phyloP scores from a whole-genome alignment of 2,797 vertebrate genomes.

The Arctocebus calabarensis region DNA sequence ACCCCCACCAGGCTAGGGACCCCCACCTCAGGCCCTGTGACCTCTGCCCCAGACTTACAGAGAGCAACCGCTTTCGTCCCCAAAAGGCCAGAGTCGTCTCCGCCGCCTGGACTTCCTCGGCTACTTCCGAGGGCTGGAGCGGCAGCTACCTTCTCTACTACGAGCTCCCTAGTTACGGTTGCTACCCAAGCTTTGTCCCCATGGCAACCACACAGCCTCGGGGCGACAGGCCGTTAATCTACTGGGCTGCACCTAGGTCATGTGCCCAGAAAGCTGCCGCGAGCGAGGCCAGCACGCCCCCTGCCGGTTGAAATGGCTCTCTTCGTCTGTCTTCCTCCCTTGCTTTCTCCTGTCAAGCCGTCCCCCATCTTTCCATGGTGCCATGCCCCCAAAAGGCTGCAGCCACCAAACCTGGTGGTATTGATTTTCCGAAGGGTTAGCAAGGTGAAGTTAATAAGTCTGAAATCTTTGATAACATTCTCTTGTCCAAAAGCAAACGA shows the following conservation, averaged over 20 bases:
- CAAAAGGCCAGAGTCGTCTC: background rate
- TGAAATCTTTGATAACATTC: background rate
- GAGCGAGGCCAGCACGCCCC: background rate
- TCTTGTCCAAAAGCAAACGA: background rate
- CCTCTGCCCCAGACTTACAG: constrained; percentile 21
- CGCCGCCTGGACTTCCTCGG: background rate
- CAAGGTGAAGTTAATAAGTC: background rate
- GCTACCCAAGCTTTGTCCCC: constrained; percentile 71
- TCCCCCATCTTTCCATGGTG: background rate
- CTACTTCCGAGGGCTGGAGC: background rate
- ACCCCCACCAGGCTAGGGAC: background rate
- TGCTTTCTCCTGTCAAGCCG: rapidly evolving
- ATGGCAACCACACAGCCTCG: constrained; percentile 71
- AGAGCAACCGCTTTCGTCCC: background rate
- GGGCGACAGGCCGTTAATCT: background rate
- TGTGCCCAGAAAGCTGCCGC: background rate
- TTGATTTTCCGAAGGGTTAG: background rate
- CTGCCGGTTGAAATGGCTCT: background rate
- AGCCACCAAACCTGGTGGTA: background rate
- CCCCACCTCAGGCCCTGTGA: background rate
- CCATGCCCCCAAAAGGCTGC: background rate
- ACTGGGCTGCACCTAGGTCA: background rate
- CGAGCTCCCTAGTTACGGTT: constrained; percentile 68
- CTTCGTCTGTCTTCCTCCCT: background rate
- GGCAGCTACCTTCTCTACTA: rapidly evolving